A percentile compares a stretch with the other conserved stretches of the same genome.
Conservation (phyloP, 2,797 vertebrate species). For the Arctocebus calabarensis region DNA sequence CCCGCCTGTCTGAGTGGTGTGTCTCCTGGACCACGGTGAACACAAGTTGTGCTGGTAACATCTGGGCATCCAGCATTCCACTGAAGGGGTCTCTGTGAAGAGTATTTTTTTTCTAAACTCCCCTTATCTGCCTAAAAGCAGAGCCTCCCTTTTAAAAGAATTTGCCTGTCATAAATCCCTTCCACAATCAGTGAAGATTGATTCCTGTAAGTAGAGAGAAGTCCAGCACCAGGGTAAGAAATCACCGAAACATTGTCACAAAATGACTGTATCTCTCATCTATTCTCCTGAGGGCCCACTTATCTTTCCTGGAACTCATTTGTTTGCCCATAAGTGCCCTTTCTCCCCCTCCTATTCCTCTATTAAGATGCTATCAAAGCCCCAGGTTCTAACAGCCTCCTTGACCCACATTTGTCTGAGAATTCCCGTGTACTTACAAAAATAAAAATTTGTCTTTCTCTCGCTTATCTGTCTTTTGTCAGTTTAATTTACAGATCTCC, state of each 20-base stretch:
- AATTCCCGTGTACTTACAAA: not conserved
- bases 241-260: not conserved
- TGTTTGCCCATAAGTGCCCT: constrained; percentile 21
- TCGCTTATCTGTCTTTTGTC: constrained; percentile 1
- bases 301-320: constrained; percentile 51
- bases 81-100: not conserved
- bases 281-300: not conserved
- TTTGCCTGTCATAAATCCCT: not conserved
- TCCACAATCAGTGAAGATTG: constrained; percentile 1
- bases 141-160: constrained; percentile 55
- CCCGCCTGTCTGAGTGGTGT: not conserved
- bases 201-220: constrained; percentile 38
- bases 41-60: not conserved
- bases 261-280: not conserved
- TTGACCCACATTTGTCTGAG: constrained; percentile 42
- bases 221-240: constrained; percentile 14
- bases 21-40: not conserved
- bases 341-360: not conserved
- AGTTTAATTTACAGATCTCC: not conserved
- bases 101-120: not conserved
- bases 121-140: constrained; percentile 53
- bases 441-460: constrained; percentile 49
- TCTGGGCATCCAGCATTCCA: not conserved
- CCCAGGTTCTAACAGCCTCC: constrained; percentile 22
- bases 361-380: not conserved